Evolutionary conservation across 2,888 invertebrate species (phyloP).

Genomic region (Acleris literana): DNA sequence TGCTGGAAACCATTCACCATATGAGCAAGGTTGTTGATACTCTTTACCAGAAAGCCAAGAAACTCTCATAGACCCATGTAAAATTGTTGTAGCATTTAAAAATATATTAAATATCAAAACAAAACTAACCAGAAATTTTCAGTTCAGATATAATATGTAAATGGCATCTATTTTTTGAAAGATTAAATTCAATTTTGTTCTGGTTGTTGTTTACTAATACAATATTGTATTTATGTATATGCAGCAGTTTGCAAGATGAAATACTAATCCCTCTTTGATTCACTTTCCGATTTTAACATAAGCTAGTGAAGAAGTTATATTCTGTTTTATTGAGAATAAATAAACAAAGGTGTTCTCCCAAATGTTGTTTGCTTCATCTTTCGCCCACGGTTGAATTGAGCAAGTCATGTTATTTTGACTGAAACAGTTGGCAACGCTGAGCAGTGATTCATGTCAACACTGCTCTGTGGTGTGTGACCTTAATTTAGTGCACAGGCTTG

Average conservation of each 20-base stretch:
- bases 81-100: constrained; percentile 78
- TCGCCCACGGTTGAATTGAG: constrained; percentile 57
- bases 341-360: constrained; percentile 71
- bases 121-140: constrained; percentile 73
- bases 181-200: constrained; percentile 53
- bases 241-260: constrained; percentile 60
- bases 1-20: constrained; percentile 98
- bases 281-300: constrained; percentile 67
- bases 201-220: constrained; percentile 43
- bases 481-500: constrained; percentile 44
- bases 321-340: constrained; percentile 80
- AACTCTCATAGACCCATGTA: constrained; percentile 89
- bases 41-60: constrained; percentile 99
- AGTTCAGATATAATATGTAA: constrained; percentile 68
- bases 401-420: constrained; percentile 71
- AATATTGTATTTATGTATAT: constrained; percentile 45
- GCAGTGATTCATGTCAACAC: constrained; percentile 23
- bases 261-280: constrained; percentile 65
- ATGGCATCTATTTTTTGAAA: constrained; percentile 73
- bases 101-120: constrained; percentile 74
- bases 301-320: constrained; percentile 79
- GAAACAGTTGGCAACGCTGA: constrained; percentile 53
- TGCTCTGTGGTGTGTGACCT: constrained; percentile 23
- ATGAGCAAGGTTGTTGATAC: constrained; percentile 99
- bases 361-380: constrained; percentile 63